Evolutionary conservation across 2,888 invertebrate genomes (phyloP), one percentile per base, ranked within the genome.

Genomic region (Autographa pulchrina): DNA sequence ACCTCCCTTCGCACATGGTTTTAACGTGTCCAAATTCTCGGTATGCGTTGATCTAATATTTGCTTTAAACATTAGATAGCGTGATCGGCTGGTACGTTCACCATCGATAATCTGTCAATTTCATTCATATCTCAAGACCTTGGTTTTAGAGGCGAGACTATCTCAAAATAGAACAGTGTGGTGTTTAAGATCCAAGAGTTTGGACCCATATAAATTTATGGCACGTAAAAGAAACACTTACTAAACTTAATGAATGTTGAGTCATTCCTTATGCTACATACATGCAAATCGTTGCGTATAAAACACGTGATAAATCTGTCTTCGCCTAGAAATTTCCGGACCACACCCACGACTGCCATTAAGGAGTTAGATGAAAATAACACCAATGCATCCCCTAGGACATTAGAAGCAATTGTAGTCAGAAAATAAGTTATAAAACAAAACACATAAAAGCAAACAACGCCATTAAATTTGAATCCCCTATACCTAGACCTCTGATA

Each of bases 1-100:
- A 66, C 68, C 73, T 69, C 71, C 73, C 77, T 74, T 77, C 71
- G 78, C 81, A 78, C 82, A 77, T 78, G 81, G 81, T 85, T 81
- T 38, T 81, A 80, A 68, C 70, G 74, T 70, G 80, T 80, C 82
- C 80, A 82, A 81, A 88, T 85, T 86, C 85, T 77, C 63, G 89
- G 92, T 89, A 93, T 92, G 88, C 87, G 89, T 82, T 85, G 83
- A 74, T 77, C 76, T 88, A 94, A 92, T 92, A 92, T 93, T 93
- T 91, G 88, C 85, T 77, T 80, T 76, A 74, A 75, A 81, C 75
- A 88, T 92, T 90, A 90, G 91, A 88, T 86, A 86, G 83, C 88
- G 84, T 85, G 89, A 88, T 85, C 88, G 86, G 82, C 83, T 84
- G 76, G 82, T 78, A 81, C 62, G 86, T 74, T 85, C 85, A 85